phyloP scores from a whole-genome alignment of 1,140 invertebrate genomes.

The Condylostylus longicornis region DNA sequence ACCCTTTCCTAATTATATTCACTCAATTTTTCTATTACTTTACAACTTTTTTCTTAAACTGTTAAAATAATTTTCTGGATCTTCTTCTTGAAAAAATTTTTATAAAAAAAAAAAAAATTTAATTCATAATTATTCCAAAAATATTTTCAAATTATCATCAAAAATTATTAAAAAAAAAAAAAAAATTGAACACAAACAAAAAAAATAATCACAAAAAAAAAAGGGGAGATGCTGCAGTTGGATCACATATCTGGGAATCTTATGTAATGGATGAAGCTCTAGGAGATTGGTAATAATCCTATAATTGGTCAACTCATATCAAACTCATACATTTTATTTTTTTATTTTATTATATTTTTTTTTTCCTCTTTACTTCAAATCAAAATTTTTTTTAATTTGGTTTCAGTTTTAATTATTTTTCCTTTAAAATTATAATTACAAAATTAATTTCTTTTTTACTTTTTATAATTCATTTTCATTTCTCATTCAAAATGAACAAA shows the following conservation, averaged over 20 bases:
- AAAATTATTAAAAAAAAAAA: not conserved
- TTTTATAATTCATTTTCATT: no score
- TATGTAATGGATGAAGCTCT: conserved; percentile 51
- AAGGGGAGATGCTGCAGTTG: conserved; percentile 85
- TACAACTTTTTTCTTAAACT: no score
- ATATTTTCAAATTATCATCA: no score
- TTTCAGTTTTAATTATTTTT: no score
- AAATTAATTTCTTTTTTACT: conserved; percentile 5
- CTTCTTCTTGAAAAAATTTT: conserved; percentile 1
- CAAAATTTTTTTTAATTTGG: conserved; percentile 6
- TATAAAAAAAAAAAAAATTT: conserved; percentile 1
- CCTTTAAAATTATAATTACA: conserved; percentile 21
- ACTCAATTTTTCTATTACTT: no score
- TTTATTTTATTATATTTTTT: not conserved
- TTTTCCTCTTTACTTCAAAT: no score
- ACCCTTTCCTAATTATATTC: no score
- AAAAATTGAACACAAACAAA: conserved; percentile 1
- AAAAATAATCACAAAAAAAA: conserved; percentile 4
- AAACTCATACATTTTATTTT: not conserved
- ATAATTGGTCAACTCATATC: no score
- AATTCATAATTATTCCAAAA: conserved; percentile 1
- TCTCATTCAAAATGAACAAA: no score
- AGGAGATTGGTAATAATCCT: conserved; percentile 39
- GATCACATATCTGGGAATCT: conserved; percentile 81
- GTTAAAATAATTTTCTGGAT: no score